A percentile compares a stretch with the other conserved stretches of the same genome.
Conservation (phyloP, 1,140 invertebrate genomes). For the Lucilia sericata region DNA sequence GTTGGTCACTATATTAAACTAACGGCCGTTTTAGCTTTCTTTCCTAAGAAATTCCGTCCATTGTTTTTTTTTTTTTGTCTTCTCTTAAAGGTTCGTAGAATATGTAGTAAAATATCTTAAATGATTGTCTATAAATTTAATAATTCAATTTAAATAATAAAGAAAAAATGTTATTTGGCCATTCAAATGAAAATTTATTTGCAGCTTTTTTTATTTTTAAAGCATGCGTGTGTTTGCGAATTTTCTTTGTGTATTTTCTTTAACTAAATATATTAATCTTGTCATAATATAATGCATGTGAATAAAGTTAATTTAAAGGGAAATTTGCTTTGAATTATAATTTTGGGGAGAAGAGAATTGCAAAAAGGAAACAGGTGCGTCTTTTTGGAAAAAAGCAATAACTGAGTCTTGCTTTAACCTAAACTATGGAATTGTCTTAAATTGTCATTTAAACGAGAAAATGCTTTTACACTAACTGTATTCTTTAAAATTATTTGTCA, state of each 20-base stretch:
- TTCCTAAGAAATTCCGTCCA: neutral
- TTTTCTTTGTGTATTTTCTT: neutral
- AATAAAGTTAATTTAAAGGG: neutral
- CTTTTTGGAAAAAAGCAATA: neutral
- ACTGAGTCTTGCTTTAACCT: too few relatives aligned
- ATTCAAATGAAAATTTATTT: conserved; percentile 19
- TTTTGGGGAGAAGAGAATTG: neutral
- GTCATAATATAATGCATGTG: conserved; percentile 21
- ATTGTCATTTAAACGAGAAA: too few relatives aligned
- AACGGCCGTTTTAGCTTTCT: neutral
- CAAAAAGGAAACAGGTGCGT: conserved; percentile 2
- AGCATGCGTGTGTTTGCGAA: neutral
- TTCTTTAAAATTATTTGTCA: too few relatives aligned
- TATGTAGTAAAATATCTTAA: neutral
- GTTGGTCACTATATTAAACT: conserved; percentile 4
- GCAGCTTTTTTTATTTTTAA: neutral
- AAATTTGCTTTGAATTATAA: neutral
- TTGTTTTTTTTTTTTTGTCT: neutral
- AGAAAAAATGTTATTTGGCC: neutral
- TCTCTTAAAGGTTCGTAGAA: neutral
- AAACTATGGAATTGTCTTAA: too few relatives aligned
- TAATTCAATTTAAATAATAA: neutral
- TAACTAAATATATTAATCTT: neutral
- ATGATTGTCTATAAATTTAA: conserved; percentile 21
- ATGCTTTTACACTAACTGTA: too few relatives aligned